These are phyloP conservation scores for Agapornis canus DNA, from an alignment of 2,797 vertebrate genomes.

Conservation along the genomic window DNA sequence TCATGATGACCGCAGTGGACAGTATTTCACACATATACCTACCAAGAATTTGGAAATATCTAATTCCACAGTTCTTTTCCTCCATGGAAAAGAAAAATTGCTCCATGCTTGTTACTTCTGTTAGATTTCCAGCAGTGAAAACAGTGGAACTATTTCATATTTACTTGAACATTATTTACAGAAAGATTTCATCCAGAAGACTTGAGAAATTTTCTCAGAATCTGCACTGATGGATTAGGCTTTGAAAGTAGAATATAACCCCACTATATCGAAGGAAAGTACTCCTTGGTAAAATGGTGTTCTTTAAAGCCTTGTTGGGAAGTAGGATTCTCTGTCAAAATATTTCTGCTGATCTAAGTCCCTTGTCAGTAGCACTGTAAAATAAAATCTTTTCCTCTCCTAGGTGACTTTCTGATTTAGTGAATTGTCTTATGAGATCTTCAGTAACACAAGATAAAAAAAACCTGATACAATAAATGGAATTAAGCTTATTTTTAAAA, in stretches of 20 bases:
- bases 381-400: background rate
- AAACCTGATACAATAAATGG: background rate
- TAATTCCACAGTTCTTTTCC: background rate
- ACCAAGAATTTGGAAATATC: background rate
- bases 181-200: background rate
- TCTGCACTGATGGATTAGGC: background rate
- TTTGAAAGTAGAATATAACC: background rate
- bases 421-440: background rate
- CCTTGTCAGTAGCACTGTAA: background rate
- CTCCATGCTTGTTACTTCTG: background rate
- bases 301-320: background rate
- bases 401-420: background rate
- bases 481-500: background rate
- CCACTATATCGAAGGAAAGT: background rate
- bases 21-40: background rate
- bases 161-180: background rate
- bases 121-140: fast-evolving
- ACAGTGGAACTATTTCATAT: background rate
- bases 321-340: background rate
- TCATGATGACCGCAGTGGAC: background rate
- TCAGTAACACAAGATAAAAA: background rate
- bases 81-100: background rate
- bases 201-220: background rate
- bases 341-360: background rate
- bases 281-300: background rate